phyloP scores from a whole-genome alignment of 2,113 vertebrate genomes.

The Poeciliopsis prolifica region DNA sequence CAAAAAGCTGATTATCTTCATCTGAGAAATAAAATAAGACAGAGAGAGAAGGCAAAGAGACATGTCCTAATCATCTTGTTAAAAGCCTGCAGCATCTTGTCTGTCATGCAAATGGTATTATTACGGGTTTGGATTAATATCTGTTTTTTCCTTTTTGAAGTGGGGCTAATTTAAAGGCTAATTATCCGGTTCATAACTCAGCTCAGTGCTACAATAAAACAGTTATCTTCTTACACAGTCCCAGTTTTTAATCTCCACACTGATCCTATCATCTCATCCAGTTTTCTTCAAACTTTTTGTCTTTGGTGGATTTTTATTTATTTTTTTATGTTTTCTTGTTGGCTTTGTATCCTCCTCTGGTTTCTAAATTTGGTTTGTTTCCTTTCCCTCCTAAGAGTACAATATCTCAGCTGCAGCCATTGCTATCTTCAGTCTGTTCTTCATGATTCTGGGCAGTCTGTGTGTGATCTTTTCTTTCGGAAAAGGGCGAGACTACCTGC shows the following conservation, averaged over 20 bases:
- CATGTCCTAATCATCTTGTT: conserved; percentile 40
- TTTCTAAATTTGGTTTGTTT: neutral
- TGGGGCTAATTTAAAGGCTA: conserved; percentile 59
- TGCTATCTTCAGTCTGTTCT: conserved; percentile 91
- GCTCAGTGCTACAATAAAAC: conserved; percentile 37
- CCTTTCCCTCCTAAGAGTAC: conserved; percentile 82
- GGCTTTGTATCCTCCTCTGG: neutral
- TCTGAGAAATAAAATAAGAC: conserved; percentile 27
- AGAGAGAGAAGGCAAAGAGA: neutral
- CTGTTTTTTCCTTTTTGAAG: conserved; percentile 41
- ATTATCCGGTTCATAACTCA: conserved; percentile 57
- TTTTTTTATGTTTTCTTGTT: neutral
- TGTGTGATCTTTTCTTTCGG: conserved; percentile 87
- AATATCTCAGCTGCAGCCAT: conserved; percentile 98
- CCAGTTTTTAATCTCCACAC: neutral
- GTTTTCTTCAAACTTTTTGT: no score
- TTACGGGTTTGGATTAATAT: conserved; percentile 51
- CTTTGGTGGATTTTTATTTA: neutral
- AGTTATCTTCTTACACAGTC: conserved; percentile 39
- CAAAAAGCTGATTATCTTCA: conserved; percentile 27
- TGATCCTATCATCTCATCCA: neutral
- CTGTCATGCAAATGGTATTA: conserved; percentile 45
- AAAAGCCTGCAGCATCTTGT: conserved; percentile 43
- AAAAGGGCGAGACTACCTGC: conserved; percentile 90
- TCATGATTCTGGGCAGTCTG: conserved; percentile 87